Evolutionary conservation across 2,113 vertebrate genomes (phyloP).

Genomic region (Podiceps cristatus): DNA sequence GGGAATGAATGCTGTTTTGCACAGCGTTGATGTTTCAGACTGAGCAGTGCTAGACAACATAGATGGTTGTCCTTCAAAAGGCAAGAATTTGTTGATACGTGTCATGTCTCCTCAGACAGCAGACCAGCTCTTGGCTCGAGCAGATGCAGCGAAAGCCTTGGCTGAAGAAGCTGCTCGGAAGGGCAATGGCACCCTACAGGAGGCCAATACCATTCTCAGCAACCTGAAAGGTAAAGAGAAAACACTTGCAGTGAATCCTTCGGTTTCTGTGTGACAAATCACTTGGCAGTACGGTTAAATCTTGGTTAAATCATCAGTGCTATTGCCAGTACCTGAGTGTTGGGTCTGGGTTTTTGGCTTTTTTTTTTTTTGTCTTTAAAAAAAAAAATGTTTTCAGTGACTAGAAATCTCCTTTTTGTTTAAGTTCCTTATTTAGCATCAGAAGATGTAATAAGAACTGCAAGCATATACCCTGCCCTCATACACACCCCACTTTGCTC

Average conservation of each 20-base stretch:
- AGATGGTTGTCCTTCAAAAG: not conserved
- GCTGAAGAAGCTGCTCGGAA: conserved; percentile 94
- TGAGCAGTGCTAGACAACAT: not conserved
- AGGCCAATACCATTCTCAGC: conserved; percentile 90
- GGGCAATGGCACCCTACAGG: conserved; percentile 87
- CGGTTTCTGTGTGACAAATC: not conserved
- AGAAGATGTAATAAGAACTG: not conserved
- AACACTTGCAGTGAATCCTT: not conserved
- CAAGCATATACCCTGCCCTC: not conserved
- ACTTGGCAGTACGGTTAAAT: not conserved
- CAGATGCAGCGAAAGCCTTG: conserved; percentile 93
- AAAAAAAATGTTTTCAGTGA: not conserved
- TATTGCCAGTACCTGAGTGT: not conserved
- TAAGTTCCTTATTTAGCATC: not conserved
- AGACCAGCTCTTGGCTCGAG: conserved; percentile 94
- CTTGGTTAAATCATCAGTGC: not conserved
- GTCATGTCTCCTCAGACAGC: conserved; percentile 83
- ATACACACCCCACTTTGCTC: not conserved
- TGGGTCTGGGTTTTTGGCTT: not conserved
- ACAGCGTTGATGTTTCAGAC: not conserved
- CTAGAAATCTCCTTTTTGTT: not conserved
- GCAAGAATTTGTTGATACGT: not conserved
- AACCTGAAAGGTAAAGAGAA: conserved; percentile 87
- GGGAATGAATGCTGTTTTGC: not conserved
- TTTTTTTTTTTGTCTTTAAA: not conserved